Conservation (phyloP, 2,888 invertebrate species). For the Morpho achilles region DNA sequence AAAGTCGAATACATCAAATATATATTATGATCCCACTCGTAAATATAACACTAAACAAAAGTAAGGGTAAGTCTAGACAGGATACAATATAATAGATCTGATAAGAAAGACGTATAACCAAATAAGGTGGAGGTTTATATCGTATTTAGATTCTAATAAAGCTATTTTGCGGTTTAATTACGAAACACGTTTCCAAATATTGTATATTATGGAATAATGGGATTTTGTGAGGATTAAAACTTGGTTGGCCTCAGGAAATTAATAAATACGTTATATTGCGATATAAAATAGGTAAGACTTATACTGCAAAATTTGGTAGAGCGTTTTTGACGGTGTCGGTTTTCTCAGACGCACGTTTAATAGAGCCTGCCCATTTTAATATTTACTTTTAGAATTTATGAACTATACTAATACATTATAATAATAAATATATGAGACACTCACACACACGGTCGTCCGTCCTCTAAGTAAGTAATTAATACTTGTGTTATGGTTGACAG, state of each 20-base stretch:
- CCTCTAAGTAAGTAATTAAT: too few relatives aligned
- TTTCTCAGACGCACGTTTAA: too few relatives aligned
- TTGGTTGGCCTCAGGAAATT: not conserved
- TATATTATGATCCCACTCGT: not conserved
- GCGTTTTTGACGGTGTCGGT: too few relatives aligned
- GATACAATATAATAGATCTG: slow-evolving; percentile 3
- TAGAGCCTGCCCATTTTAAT: too few relatives aligned
- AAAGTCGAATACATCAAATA: not conserved
- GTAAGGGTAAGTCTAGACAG: slow-evolving; percentile 6
- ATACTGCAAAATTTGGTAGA: too few relatives aligned
- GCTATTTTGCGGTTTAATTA: slow-evolving; percentile 20
- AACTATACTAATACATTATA: too few relatives aligned
- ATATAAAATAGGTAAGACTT: too few relatives aligned
- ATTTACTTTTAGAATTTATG: too few relatives aligned
- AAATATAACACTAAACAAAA: slow-evolving; percentile 1
- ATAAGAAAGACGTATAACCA: not conserved
- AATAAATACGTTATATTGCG: not conserved
- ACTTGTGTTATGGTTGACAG: too few relatives aligned
- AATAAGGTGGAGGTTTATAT: slow-evolving; percentile 4
- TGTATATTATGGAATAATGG: slow-evolving; percentile 1
- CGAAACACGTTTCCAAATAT: slow-evolving; percentile 10
- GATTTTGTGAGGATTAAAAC: slow-evolving; percentile 1
- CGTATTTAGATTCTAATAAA: slow-evolving; percentile 15
- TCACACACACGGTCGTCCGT: too few relatives aligned
- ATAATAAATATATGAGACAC: too few relatives aligned